Evolutionary conservation across 1,140 invertebrate species (phyloP).

Genomic region (Drosophila busckii): DNA sequence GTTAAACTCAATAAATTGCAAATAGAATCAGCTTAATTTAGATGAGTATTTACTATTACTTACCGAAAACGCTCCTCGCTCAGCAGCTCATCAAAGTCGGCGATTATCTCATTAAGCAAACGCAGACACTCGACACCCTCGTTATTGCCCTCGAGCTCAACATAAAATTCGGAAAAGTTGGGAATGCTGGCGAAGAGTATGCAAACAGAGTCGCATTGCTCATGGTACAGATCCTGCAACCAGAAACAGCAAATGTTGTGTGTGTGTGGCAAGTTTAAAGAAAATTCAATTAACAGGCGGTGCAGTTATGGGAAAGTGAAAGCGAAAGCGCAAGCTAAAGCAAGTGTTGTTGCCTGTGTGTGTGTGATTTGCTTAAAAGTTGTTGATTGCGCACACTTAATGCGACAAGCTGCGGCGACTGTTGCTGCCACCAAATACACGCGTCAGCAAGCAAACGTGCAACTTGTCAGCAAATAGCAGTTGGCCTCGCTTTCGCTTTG

Average conservation of each 20-base stretch:
- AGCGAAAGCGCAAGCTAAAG: background rate
- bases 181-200: conserved; percentile 98
- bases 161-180: conserved; percentile 98
- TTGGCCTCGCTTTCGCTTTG: conserved; percentile 4
- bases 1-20: too few species aligned
- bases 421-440: too few species aligned
- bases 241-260: conserved; percentile 12
- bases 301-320: too few species aligned
- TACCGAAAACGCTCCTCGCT: conserved; percentile 89
- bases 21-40: too few species aligned
- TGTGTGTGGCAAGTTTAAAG: too few species aligned
- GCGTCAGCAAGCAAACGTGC: background rate
- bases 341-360: conserved; percentile 17
- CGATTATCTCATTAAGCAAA: conserved; percentile 97
- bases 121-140: conserved; percentile 96
- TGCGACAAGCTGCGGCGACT: conserved; percentile 11
- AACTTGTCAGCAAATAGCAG: too few species aligned
- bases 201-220: conserved; percentile 96
- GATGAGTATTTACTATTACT: conserved; percentile 19
- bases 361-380: conserved; percentile 37
- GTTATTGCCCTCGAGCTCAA: conserved; percentile 95
- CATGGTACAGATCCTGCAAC: conserved; percentile 93
- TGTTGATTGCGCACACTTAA: conserved; percentile 41
- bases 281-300: conserved; percentile 23
- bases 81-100: conserved; percentile 95